These are phyloP conservation scores for Diabrotica virgifera DNA, from an alignment of 1,140 invertebrate genomes.

Conservation along the genomic window DNA sequence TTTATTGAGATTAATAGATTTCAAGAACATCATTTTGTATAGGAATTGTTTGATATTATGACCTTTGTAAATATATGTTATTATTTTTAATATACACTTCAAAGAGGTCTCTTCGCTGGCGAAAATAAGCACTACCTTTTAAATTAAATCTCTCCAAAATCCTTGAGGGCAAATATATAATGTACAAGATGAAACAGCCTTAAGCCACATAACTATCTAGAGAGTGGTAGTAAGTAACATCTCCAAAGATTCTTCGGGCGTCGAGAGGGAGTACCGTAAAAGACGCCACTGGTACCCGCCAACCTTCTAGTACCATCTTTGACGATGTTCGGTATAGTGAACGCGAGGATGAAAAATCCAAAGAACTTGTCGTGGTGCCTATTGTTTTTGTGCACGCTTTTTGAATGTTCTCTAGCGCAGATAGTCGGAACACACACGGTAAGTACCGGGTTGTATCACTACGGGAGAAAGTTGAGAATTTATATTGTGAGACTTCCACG, in stretches of 20 bases:
- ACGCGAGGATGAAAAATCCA: not conserved
- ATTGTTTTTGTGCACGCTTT: not conserved
- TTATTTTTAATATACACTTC: too few relatives aligned
- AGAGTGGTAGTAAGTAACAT: slow-evolving; percentile 6
- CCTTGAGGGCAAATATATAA: too few relatives aligned
- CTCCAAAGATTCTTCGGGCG: not conserved
- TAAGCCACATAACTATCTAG: not conserved
- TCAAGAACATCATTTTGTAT: too few relatives aligned
- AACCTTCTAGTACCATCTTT: slow-evolving; percentile 8
- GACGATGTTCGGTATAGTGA: slow-evolving; percentile 8
- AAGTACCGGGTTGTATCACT: not conserved
- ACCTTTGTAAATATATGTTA: too few relatives aligned
- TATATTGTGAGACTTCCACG: too few relatives aligned
- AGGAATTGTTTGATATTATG: too few relatives aligned
- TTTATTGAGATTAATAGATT: too few relatives aligned
- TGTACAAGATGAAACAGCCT: too few relatives aligned
- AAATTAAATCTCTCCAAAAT: too few relatives aligned
- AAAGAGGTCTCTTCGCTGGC: too few relatives aligned
- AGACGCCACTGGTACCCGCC: not conserved
- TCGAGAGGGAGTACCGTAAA: slow-evolving; percentile 10
- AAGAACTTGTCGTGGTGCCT: slow-evolving; percentile 10
- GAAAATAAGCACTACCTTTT: too few relatives aligned
- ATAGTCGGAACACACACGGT: slow-evolving; percentile 8
- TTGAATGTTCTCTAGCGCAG: not conserved
- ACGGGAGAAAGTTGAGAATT: not conserved